These are phyloP conservation scores for Polypedilum pembai DNA, from an alignment of 1,140 invertebrate species.

Conservation along the genomic window DNA sequence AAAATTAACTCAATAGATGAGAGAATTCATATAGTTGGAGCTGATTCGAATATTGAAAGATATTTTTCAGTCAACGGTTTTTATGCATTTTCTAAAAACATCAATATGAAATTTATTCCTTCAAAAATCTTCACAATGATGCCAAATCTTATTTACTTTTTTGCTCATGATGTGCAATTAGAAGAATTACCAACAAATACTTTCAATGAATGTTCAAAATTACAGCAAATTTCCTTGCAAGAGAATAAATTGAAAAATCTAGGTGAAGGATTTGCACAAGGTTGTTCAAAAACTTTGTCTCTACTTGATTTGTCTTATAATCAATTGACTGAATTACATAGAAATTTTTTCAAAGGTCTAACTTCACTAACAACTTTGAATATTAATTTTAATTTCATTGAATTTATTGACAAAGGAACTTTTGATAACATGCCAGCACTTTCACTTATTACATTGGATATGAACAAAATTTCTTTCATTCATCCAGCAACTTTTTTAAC, in stretches of 20 bases:
- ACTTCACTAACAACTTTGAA: not conserved
- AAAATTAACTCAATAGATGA: not conserved
- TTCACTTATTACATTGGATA: not conserved
- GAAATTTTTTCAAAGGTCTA: not conserved
- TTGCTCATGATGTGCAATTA: not conserved
- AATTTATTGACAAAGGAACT: not conserved
- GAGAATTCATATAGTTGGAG: not conserved
- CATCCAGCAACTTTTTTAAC: not conserved
- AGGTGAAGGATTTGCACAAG: not conserved
- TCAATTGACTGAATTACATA: not conserved
- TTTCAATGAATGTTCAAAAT: not conserved
- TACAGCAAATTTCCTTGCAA: not conserved
- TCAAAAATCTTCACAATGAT: not conserved
- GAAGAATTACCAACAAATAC: not conserved
- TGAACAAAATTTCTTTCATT: not conserved
- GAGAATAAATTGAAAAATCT: not conserved
- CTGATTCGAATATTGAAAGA: not conserved
- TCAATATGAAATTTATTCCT: not conserved
- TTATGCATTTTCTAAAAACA: not conserved
- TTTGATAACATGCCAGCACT: not conserved
- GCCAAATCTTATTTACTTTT: not conserved
- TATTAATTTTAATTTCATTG: not conserved
- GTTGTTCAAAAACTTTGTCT: not conserved
- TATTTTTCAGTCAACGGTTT: not conserved
- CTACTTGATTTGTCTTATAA: not conserved